Conservation (phyloP, 2,888 invertebrate species). For the Dryocosmus kuriphilus region DNA sequence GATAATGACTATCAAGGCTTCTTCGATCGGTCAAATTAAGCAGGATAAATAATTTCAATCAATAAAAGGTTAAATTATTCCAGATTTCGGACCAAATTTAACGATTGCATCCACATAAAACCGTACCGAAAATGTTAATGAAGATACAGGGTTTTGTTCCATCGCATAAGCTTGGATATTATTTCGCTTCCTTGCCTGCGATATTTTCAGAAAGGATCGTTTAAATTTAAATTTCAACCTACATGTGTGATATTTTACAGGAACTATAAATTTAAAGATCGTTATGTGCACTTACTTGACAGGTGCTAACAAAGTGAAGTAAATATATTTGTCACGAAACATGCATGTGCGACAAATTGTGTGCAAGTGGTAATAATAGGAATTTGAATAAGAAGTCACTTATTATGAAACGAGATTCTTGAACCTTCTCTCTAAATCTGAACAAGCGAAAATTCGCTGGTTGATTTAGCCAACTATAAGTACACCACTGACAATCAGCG, state of each 20-base stretch:
- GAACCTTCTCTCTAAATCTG: not conserved
- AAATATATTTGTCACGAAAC: not conserved
- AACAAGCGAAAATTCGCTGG: no score
- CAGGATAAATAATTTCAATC: not conserved
- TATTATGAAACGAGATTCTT: conserved; percentile 22
- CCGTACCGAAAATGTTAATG: not conserved
- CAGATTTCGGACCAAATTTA: not conserved
- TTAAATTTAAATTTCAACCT: conserved; percentile 2
- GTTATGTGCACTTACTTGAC: conserved; percentile 43
- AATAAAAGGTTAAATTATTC: not conserved
- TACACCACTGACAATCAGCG: no score
- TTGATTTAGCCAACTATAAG: no score
- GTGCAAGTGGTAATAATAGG: conserved; percentile 5
- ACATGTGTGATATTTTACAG: not conserved
- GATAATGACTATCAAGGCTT: no score
- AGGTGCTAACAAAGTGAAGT: not conserved
- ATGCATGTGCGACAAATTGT: not conserved
- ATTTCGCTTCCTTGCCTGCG: not conserved
- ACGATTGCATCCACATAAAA: not conserved
- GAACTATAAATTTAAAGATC: conserved; percentile 38
- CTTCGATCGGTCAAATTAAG: no score
- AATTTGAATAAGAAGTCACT: not conserved
- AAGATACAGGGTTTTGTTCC: not conserved
- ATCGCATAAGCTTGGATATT: not conserved
- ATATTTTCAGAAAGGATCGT: not conserved